phyloP scores from a whole-genome alignment of 2,797 vertebrate species.

The Cuniculus paca region DNA sequence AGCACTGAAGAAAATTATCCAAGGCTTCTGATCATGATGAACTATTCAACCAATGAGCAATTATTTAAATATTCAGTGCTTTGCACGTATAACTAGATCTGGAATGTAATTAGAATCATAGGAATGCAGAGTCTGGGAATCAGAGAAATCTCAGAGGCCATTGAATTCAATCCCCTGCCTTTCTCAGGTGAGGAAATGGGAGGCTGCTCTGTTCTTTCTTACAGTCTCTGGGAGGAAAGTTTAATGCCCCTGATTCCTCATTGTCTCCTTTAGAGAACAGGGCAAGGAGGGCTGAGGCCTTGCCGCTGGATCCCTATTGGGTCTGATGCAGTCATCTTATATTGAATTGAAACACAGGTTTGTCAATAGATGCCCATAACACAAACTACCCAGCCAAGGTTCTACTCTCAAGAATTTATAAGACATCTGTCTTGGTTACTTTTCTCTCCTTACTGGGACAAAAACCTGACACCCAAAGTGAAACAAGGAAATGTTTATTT shows the following conservation, averaged over 20 bases:
- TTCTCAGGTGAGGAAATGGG: neutral
- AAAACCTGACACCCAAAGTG: too few relatives aligned
- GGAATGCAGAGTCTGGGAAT: neutral
- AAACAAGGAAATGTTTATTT: too few relatives aligned
- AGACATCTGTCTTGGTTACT: too few relatives aligned
- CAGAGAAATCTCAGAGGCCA: neutral
- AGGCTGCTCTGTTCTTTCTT: neutral
- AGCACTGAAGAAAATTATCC: neutral
- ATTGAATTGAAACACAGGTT: neutral
- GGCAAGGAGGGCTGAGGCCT: neutral
- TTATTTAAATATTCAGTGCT: constrained; percentile 43
- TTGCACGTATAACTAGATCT: neutral
- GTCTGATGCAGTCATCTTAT: neutral
- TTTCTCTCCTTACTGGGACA: too few relatives aligned
- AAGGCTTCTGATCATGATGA: constrained; percentile 39
- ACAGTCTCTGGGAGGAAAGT: neutral
- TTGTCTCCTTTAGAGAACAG: neutral
- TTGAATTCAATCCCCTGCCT: neutral
- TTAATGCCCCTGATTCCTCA: neutral
- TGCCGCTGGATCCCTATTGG: neutral
- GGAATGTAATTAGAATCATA: neutral
- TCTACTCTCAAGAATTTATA: neutral
- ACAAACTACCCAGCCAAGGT: neutral
- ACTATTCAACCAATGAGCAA: constrained; percentile 51
- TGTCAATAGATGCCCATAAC: neutral